Evolutionary conservation across 2,113 vertebrate genomes (phyloP).

Genomic region (Sebastes schlegelii): DNA sequence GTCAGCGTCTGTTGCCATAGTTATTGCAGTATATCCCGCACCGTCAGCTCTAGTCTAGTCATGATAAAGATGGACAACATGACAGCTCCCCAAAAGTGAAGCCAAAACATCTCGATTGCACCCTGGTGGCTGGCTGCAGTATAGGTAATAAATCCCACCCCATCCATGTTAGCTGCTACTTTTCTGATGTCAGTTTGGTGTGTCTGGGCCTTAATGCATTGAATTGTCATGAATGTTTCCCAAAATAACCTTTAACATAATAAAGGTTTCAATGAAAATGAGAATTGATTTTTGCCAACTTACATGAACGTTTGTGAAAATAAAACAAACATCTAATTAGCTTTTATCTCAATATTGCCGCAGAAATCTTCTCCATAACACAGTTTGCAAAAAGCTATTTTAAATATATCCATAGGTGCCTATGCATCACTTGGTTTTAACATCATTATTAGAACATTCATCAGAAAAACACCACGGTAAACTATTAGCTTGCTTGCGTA

Average conservation of each 20-base stretch:
- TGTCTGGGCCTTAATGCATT: no score
- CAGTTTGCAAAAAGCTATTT: neutral
- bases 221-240: neutral
- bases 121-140: no score
- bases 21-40: no score
- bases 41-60: no score
- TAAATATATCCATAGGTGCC: neutral
- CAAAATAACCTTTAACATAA: no score
- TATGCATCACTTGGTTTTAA: neutral
- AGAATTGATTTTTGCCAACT: neutral
- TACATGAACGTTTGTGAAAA: neutral
- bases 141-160: no score
- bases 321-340: neutral
- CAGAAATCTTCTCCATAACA: neutral
- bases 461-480: neutral
- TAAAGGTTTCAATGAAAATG: neutral
- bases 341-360: neutral
- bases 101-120: no score
- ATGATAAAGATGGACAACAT: no score
- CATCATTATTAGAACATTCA: neutral
- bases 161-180: no score
- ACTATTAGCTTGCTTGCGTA: conserved; percentile 74
- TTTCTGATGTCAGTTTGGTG: no score
- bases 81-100: no score
- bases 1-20: no score